phyloP scores from a whole-genome alignment of 2,888 invertebrate genomes.

The Volucella zonaria region DNA sequence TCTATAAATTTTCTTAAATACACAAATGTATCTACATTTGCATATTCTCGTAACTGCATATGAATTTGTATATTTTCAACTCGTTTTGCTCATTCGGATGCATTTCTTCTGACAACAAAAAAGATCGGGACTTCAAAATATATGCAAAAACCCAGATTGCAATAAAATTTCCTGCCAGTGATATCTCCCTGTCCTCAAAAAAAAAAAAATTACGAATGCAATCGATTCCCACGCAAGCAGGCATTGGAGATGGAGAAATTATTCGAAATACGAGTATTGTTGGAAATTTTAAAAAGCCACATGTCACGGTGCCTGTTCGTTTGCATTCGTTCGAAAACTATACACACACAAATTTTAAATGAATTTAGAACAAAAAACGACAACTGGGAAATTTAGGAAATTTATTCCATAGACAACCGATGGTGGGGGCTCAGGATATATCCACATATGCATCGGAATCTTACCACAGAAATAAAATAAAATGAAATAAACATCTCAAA shows the following conservation, averaged over 20 bases:
- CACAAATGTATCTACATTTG: background rate
- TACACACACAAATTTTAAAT: conserved; percentile 24
- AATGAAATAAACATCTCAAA: conserved; percentile 11
- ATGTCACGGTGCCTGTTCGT: conserved; percentile 43
- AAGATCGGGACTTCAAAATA: conserved; percentile 15
- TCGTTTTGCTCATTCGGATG: too few species aligned
- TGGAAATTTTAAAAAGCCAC: conserved; percentile 44
- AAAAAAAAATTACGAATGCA: conserved; percentile 2
- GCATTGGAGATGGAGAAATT: conserved; percentile 24
- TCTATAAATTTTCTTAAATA: conserved; percentile 21
- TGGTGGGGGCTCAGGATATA: background rate
- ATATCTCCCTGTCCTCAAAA: background rate
- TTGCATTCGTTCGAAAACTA: conserved; percentile 49
- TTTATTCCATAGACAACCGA: conserved; percentile 49
- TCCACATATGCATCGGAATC: conserved; percentile 26
- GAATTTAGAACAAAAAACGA: conserved; percentile 13
- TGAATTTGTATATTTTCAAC: too few species aligned
- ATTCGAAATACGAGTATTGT: conserved; percentile 25
- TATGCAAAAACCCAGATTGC: background rate
- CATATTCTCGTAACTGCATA: background rate
- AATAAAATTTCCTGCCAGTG: background rate
- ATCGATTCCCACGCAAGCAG: conserved; percentile 30
- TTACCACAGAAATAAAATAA: conserved; percentile 51
- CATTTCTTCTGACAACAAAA: background rate
- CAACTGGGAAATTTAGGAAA: conserved; percentile 24